Evolutionary conservation across 2,113 vertebrate genomes (phyloP).

Genomic region (Chionodraco myersi): DNA sequence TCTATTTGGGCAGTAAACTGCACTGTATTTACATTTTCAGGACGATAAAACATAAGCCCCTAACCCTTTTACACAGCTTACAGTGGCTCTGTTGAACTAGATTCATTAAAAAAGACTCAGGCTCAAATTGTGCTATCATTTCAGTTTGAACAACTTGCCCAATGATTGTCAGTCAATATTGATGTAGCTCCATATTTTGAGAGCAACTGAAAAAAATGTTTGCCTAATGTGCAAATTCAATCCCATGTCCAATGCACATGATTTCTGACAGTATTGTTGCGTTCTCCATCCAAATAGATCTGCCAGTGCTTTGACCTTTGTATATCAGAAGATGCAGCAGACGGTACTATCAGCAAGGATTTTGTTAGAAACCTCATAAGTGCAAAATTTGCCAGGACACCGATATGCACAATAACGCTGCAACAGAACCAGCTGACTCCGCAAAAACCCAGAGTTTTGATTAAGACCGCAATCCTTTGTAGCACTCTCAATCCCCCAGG

Average conservation of each 20-base stretch:
- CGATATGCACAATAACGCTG: conserved; percentile 28
- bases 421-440: conserved; percentile 66
- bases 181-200: conserved; percentile 6
- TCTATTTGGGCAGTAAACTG: not conserved
- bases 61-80: not conserved
- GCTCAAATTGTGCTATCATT: not conserved
- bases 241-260: conserved; percentile 28
- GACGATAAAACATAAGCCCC: not conserved
- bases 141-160: not conserved
- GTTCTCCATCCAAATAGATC: not conserved
- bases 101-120: not conserved
- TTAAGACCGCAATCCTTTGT: conserved; percentile 60
- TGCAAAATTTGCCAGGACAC: conserved; percentile 20
- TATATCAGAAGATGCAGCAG: conserved; percentile 37
- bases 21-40: not conserved
- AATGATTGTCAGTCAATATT: not conserved
- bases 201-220: not conserved
- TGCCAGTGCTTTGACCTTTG: not conserved
- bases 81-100: not conserved
- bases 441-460: conserved; percentile 58
- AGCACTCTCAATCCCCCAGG: conserved; percentile 53
- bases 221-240: conserved; percentile 35
- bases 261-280: conserved; percentile 1
- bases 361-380: conserved; percentile 26
- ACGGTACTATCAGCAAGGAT: conserved; percentile 12